Evolutionary conservation across 2,113 vertebrate species (phyloP).

Genomic region (Pristiophorus japonicus): DNA sequence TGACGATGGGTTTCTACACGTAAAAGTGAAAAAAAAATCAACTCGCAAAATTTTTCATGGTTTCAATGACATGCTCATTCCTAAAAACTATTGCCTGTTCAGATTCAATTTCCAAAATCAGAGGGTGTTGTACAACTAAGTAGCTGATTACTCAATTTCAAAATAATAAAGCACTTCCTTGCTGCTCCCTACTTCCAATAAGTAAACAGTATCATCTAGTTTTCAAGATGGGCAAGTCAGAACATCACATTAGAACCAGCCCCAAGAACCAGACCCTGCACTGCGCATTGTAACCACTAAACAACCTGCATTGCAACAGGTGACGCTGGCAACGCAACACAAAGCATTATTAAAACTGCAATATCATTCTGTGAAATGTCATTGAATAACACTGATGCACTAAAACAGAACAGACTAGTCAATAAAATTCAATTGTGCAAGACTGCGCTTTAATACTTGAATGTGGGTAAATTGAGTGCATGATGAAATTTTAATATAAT

Average conservation of each 20-base stretch:
- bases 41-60: too few species aligned
- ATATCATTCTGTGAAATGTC: not conserved
- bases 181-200: not conserved
- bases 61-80: too few species aligned
- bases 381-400: not conserved
- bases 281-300: not conserved
- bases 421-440: conserved; percentile 2
- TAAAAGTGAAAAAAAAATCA: not conserved
- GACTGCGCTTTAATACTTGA: not conserved
- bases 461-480: not conserved
- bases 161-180: not conserved
- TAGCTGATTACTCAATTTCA: not conserved
- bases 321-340: not conserved
- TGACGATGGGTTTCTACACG: too few species aligned
- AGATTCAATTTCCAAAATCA: not conserved
- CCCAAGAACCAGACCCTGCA: not conserved
- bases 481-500: not conserved
- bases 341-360: not conserved
- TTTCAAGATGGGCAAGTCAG: not conserved
- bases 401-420: not conserved
- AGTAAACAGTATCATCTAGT: not conserved
- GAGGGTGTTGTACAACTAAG: not conserved
- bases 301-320: not conserved
- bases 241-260: not conserved
- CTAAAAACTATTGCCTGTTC: too few species aligned